Evolutionary conservation across 1,140 invertebrate species (phyloP).

Genomic region (Papilio aristodemus): DNA sequence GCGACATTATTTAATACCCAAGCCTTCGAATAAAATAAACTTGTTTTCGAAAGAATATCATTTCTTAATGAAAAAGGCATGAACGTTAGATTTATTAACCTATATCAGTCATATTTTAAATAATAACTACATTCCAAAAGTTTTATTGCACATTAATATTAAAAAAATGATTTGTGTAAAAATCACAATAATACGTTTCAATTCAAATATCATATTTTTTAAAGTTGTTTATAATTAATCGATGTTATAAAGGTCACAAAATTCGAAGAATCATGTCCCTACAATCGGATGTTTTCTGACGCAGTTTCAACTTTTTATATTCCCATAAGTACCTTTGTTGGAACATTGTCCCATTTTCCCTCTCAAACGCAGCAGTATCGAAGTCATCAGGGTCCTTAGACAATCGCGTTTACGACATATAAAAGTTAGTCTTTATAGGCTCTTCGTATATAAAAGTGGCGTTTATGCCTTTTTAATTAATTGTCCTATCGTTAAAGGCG

Average conservation of each 20-base stretch:
- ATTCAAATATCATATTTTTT: constrained; percentile 35
- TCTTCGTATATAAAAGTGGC: constrained; percentile 77
- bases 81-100: neutral
- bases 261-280: constrained; percentile 19
- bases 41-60: neutral
- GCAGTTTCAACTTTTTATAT: constrained; percentile 50
- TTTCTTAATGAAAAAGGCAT: neutral
- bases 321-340: constrained; percentile 50
- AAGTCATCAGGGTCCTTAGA: constrained; percentile 68
- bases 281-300: constrained; percentile 35
- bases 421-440: constrained; percentile 81
- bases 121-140: constrained; percentile 10
- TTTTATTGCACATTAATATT: constrained; percentile 2
- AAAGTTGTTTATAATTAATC: neutral
- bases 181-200: neutral
- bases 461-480: constrained; percentile 81
- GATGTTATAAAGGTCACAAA: neutral
- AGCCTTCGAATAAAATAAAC: neutral
- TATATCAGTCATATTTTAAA: neutral
- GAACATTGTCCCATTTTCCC: constrained; percentile 41
- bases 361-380: constrained; percentile 53
- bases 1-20: constrained; percentile 42
- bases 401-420: constrained; percentile 80
- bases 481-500: constrained; percentile 73
- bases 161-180: neutral